Evolutionary conservation across 2,888 invertebrate genomes (phyloP), one percentile per base, ranked within the genome.

Genomic region (Dolichomitus sp.): DNA sequence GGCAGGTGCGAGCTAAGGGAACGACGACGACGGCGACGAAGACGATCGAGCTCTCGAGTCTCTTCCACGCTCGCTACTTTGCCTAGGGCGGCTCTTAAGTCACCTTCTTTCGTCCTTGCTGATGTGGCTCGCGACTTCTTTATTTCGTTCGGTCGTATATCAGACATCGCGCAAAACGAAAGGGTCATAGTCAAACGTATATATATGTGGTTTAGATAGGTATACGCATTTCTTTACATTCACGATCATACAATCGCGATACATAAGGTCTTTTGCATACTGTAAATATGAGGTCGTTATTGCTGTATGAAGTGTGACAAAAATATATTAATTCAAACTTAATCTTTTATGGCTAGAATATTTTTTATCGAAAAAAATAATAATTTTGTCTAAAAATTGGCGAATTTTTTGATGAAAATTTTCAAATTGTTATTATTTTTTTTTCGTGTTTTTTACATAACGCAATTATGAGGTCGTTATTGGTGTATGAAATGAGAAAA

Each of bases 141-240:
- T 89, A 89, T 89, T 88, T 88, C 86, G 85, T 81, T 83, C 84
- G 88, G 83, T 76, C 89, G 86, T 91, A 91, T 89, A 91, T 91
- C 90, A 91, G 87, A 84, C 81, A 87, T 84, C 30, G 76, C 45
- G 72, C 69, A 50, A 89, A 90, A 90, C 87, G 89, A 89, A 90
- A 88, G 87, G 84, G 86, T 88, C 88, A 88, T 87, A 88, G 89
- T 45, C 45, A 23, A 23, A 1, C 23, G 27, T 23, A 17, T 68
- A 27, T 23, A 17, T 68, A 54, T 54, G 33, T 33, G 14, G 33
- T 50, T 14, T 19, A 33, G 50, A 50, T 48, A 30, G 50, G 5
- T 50, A 59, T 23, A 30, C 33, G 42, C 12, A 70, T 65, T 40
- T 52, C 61, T 40, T 6, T 50, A 61, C 68, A 80, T 74, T 40